Conservation (phyloP, 2,888 invertebrate genomes). For the Epistrophella euchroma region DNA sequence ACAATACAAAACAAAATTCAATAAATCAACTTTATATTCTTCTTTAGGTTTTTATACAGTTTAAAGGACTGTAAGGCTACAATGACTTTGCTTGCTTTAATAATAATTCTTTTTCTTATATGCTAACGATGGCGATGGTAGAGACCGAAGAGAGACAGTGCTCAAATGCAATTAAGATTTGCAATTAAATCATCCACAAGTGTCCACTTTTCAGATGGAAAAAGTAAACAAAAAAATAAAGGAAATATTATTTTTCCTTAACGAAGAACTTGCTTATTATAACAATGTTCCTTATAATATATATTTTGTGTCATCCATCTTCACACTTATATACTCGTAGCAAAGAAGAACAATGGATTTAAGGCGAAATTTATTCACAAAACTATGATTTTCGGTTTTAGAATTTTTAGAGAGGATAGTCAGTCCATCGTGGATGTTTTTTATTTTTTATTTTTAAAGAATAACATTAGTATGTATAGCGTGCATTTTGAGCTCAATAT, state of each 20-base stretch:
- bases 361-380: slow-evolving; percentile 35
- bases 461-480: slow-evolving; percentile 37
- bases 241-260: not conserved
- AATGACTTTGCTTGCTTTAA: not conserved
- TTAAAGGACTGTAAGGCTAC: slow-evolving; percentile 20
- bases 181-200: slow-evolving; percentile 34
- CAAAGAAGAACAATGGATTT: slow-evolving; percentile 19
- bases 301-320: slow-evolving; percentile 29
- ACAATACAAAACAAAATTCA: slow-evolving; percentile 30
- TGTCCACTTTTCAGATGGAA: slow-evolving; percentile 18
- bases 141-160: not conserved
- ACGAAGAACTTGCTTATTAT: not conserved
- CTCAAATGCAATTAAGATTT: slow-evolving; percentile 37
- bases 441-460: not conserved
- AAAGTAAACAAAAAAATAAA: slow-evolving; percentile 4
- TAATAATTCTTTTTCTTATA: slow-evolving; percentile 13
- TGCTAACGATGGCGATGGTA: slow-evolving; percentile 8
- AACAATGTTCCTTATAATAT: slow-evolving; percentile 6
- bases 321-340: slow-evolving; percentile 2
- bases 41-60: slow-evolving; percentile 13
- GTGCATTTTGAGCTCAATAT: slow-evolving; percentile 26
- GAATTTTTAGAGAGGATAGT: not conserved
- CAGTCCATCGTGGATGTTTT: slow-evolving; percentile 2
- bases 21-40: slow-evolving; percentile 31
- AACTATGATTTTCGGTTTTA: slow-evolving; percentile 35